Evolutionary conservation across 2,888 invertebrate species (phyloP), one percentile per base, ranked within the genome.

Genomic region (Cryptocheilus praepositus): DNA sequence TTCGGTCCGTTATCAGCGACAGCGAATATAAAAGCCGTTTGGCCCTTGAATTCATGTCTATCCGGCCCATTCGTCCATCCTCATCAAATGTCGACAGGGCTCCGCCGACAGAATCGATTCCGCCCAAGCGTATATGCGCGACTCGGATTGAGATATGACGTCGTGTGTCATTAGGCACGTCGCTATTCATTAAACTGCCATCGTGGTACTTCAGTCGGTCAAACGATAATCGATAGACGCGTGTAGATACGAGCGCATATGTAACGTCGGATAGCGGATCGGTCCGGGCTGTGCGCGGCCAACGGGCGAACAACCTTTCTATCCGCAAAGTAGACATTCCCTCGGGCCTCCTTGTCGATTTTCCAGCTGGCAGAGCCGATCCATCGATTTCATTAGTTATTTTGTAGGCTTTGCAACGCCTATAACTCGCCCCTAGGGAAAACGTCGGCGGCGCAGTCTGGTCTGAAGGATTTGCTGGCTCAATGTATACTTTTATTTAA

Each of bases 101-200:
- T 56, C 66, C 58, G n/a, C 67, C 60, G 67, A 67, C 67, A 62
- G 66, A 64, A 71, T 71, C 71, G 71, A 81, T 82, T 79, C 70
- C 52, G 67, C 62, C 69, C 57, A 55, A 45, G 61, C 67, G 67
- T 71, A 76, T 63, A 68, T 57, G 70, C 67, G 46, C 58, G 58
- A 64, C 64, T 57, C 61, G 36, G 60, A 68, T 66, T 63, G 65
- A 71, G 74, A 80, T 76, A 78, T 76, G 77, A 83, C 77, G 80
- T 80, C 73, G 74, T 77, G 70, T 81, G 80, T 79, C 80, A 81
- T 80, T 81, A 77, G 73, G 71, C 74, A 73, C 78, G 76, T 72
- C 75, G 75, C 79, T 81, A 81, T 81, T 83, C 81, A 83, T 83
- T 83, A 83, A 79, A 77, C 73, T 65, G 67, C 67, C 79, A 69